Base-by-base conservation (phyloP, 2,113 vertebrate species). In the Gymnorhina tibicen region DNA sequence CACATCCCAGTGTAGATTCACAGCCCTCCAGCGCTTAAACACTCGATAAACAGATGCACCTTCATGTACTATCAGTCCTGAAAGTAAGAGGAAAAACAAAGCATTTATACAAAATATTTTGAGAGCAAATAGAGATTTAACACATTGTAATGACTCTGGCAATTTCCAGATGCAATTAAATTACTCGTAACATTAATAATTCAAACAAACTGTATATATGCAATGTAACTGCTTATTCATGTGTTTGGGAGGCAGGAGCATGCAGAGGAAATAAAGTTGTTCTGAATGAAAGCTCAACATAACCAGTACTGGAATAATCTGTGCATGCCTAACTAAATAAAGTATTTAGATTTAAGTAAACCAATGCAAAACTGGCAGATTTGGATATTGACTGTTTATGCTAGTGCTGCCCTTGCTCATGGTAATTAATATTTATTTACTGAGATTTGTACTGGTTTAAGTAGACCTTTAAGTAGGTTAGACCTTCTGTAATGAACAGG, bases 21-120 rank as follows among this genome's bases (percentile, higher is more conserved):
- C 99, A 16, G 99, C 99, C 49, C 99, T 98, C 99, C 99, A 99
- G 73, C 99, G 99, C 95, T 99, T 98, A 86, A 99, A 99, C 39
- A 99, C 99, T 89, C 98, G 98, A 97, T 99, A 99, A 91, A 99
- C 99, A n/a, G 99, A 99, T n/a, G 99, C 98, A 93, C 99, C 99
- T 98, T 99, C 99, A 2, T 99, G 99, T 88, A 99, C 97, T 79
- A 99, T 99, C 91, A 99, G 87, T 47, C 99, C 98, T 98, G 74
- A 92, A 97, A 96, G 96, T 18, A 77, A 83, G 41, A 76, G 67
- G 9, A 56, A 21, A 60, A 30, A 21, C 62, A 46, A 28, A 44
- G 2, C 5, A 4, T 92, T 91, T 89, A 52, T 35, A 87, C 30
- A 91, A 59, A 85, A 86, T 68, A 56, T 68, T 70, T 42, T 47